Base-by-base conservation (phyloP, 2,113 vertebrate genomes). In the Limanda limanda region DNA sequence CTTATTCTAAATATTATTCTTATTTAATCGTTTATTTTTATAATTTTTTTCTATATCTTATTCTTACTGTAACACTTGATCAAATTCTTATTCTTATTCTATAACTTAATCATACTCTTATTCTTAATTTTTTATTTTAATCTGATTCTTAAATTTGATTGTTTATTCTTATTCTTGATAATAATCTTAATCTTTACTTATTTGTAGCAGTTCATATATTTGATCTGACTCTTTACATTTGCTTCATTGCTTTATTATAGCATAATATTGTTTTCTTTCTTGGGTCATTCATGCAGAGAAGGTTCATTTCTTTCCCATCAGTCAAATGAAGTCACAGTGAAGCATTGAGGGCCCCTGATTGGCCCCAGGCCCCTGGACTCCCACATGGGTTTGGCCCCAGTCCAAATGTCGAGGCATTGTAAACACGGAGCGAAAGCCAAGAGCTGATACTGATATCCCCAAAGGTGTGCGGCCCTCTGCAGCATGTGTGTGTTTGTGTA, bases 361-460 rank as follows among this genome's bases (percentile, higher is more conserved):
- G 67, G 76, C 68, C 57, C 37, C 21, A 23, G 76, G 61, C 63
- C 61, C 64, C 37, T 27, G n/a, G 71, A 76, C 69, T 83, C 78
- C 74, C 84, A 81, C 71, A 68, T 78, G 68, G 52, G 79, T 79
- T 18, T 66, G 79, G 73, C 84, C 48, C 1, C n/a, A 5, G 66
- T 66, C 81, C 78, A 76, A 81, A 78, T 89, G 81, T 90, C 82
- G 37, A 82, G 78, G 79, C 86, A 89, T 67, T 88, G 82, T 83
- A 92, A 92, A 91, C 84, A 93, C 42, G 62, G 42, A 86, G 74
- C 31, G 59, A 83, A 88, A 78, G 85, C 90, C 84, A 85, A 71
- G 78, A 58, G 75, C 81, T 83, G 90, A 91, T 68, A 90, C 75
- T 55, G 88, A 93, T 93, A 91, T 84, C 90, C 90, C 88, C 91